phyloP scores from a whole-genome alignment of 2,888 invertebrate species.

The Dasysyrphus tricinctus region DNA sequence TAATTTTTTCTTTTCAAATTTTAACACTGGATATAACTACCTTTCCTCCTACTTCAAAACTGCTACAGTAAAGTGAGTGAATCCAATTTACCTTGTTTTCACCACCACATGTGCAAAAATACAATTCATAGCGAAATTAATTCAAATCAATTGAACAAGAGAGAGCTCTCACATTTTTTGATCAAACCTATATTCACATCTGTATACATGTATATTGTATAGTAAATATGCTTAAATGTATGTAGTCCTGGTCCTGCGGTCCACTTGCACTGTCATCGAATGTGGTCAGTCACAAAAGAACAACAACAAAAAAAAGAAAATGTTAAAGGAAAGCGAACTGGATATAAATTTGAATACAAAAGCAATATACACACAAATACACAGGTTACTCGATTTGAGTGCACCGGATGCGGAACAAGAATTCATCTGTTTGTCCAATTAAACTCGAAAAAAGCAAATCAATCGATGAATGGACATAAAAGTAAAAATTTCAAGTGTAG shows the following conservation, averaged over 20 bases:
- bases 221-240: not conserved
- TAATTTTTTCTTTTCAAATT: not conserved
- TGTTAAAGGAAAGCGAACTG: not conserved
- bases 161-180: constrained; percentile 38
- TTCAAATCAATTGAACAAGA: constrained; percentile 60
- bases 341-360: not conserved
- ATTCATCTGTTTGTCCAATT: constrained; percentile 63
- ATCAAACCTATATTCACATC: constrained; percentile 14
- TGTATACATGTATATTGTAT: not conserved
- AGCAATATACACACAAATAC: constrained; percentile 7
- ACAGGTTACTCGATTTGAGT: constrained; percentile 39
- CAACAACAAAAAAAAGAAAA: constrained; percentile 22
- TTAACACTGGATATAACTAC: not conserved
- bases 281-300: constrained; percentile 21
- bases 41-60: too few relatives aligned
- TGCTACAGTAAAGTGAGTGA: not conserved
- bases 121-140: constrained; percentile 33
- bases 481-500: constrained; percentile 53
- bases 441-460: constrained; percentile 59
- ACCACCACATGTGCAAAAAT: not conserved
- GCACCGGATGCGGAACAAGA: constrained; percentile 36
- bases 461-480: constrained; percentile 64
- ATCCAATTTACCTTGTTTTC: constrained; percentile 24
- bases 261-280: constrained; percentile 47
- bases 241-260: constrained; percentile 24